These are phyloP conservation scores for Hypsibius dujardini DNA, from an alignment of 1,140 invertebrate genomes.

Conservation along the genomic window DNA sequence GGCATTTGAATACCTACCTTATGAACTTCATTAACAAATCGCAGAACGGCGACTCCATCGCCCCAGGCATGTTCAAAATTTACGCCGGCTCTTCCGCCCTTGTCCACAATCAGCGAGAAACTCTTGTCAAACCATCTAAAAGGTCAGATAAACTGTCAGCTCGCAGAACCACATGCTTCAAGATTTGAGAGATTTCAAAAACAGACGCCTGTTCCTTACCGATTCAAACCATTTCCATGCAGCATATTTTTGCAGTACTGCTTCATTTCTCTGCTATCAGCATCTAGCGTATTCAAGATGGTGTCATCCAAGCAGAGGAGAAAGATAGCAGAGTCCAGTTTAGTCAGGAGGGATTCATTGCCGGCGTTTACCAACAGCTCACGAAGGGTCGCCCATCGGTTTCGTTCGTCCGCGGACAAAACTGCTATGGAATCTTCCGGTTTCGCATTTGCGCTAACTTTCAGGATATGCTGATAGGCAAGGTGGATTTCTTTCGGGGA, in stretches of 20 bases:
- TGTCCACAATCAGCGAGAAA: conserved; percentile 65
- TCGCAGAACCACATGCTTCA: neutral
- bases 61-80: conserved; percentile 99
- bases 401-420: conserved; percentile 61
- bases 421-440: conserved; percentile 38
- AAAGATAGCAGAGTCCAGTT: conserved; percentile 76
- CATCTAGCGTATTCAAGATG: neutral
- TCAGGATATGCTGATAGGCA: conserved; percentile 19
- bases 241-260: conserved; percentile 48
- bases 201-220: conserved; percentile 36
- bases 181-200: neutral
- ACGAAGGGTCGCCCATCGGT: conserved; percentile 62
- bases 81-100: conserved; percentile 61
- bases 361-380: conserved; percentile 45
- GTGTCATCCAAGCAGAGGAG: conserved; percentile 60
- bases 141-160: neutral
- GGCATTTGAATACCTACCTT: conserved; percentile 26
- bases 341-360: conserved; percentile 49
- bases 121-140: conserved; percentile 92
- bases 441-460: neutral
- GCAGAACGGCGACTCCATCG: conserved; percentile 83
- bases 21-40: conserved; percentile 75
- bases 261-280: conserved; percentile 35
- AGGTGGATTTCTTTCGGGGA: conserved; percentile 29
- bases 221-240: conserved; percentile 66